Evolutionary conservation across 30 jellyfish, hydroid and myxozoan species (phyloP).

Genomic region (Hydractinia echinata): DNA sequence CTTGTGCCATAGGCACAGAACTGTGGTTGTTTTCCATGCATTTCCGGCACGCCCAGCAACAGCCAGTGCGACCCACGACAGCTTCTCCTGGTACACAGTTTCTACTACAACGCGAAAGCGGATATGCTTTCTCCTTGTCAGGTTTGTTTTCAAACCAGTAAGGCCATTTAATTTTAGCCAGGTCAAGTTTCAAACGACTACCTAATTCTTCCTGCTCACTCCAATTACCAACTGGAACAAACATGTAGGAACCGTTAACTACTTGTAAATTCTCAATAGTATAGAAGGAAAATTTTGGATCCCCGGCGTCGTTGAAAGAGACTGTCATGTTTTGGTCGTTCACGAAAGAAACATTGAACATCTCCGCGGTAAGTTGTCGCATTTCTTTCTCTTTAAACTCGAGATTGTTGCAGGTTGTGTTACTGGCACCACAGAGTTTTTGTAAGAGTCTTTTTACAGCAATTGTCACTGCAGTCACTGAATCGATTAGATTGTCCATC

Average conservation of each 20-base stretch:
- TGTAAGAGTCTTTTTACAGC: neutral
- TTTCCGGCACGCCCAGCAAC: slow-evolving; percentile 83
- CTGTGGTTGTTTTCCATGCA: slow-evolving; percentile 49
- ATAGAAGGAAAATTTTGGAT: slow-evolving; percentile 59
- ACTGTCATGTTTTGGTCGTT: slow-evolving; percentile 41
- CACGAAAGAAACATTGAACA: slow-evolving; percentile 38
- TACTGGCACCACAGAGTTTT: slow-evolving; percentile 39
- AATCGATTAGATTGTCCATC: neutral
- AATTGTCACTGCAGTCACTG: neutral
- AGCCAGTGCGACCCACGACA: slow-evolving; percentile 60
- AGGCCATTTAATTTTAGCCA: slow-evolving; percentile 59
- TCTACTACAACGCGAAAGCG: slow-evolving; percentile 63
- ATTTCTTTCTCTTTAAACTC: slow-evolving; percentile 35
- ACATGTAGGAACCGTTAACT: slow-evolving; percentile 33
- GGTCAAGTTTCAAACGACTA: slow-evolving; percentile 25
- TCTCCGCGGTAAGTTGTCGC: slow-evolving; percentile 10
- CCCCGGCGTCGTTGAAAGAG: slow-evolving; percentile 47
- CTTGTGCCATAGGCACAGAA: slow-evolving; percentile 38
- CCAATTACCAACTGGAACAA: slow-evolving; percentile 65
- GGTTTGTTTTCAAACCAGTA: slow-evolving; percentile 12
- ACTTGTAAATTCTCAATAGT: slow-evolving; percentile 62
- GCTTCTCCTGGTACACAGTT: slow-evolving; percentile 73
- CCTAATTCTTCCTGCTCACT: slow-evolving; percentile 4
- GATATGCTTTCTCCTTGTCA: neutral
- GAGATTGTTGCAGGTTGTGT: slow-evolving; percentile 40